Conservation (phyloP, 2,888 invertebrate genomes). For the Phorcus lineatus region DNA sequence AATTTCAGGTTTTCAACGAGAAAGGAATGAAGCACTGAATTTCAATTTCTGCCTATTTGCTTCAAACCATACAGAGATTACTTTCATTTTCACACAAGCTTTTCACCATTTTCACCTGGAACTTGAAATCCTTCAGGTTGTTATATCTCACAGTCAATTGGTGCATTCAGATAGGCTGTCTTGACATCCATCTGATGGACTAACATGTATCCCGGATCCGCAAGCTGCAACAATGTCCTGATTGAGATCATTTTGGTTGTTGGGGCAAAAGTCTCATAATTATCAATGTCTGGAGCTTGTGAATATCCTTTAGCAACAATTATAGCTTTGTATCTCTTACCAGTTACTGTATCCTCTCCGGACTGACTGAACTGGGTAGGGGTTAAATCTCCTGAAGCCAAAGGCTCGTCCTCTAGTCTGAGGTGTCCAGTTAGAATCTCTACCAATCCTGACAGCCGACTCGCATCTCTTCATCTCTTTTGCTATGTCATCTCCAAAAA, state of each 20-base stretch:
- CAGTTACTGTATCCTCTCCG: too few species aligned
- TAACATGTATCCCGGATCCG: background rate
- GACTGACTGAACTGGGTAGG: too few species aligned
- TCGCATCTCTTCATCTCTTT: too few species aligned
- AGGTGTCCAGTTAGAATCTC: too few species aligned
- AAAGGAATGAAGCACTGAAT: background rate
- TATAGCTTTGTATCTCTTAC: too few species aligned
- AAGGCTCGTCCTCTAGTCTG: too few species aligned
- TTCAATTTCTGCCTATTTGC: background rate
- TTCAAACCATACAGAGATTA: too few species aligned
- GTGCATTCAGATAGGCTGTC: background rate
- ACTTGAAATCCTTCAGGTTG: background rate
- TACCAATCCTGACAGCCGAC: too few species aligned
- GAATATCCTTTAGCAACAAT: background rate
- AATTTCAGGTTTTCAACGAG: background rate
- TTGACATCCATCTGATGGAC: slow-evolving; percentile 30
- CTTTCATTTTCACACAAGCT: background rate
- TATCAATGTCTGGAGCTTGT: slow-evolving; percentile 21
- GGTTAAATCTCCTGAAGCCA: too few species aligned
- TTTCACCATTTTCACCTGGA: background rate
- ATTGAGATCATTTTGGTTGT: background rate
- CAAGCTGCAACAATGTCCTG: slow-evolving; percentile 14
- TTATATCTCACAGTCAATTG: slow-evolving; percentile 2
- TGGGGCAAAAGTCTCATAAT: slow-evolving; percentile 22
- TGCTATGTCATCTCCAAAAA: too few species aligned